Base-by-base conservation (phyloP, 2,888 invertebrate genomes). In the Syritta pipiens region DNA sequence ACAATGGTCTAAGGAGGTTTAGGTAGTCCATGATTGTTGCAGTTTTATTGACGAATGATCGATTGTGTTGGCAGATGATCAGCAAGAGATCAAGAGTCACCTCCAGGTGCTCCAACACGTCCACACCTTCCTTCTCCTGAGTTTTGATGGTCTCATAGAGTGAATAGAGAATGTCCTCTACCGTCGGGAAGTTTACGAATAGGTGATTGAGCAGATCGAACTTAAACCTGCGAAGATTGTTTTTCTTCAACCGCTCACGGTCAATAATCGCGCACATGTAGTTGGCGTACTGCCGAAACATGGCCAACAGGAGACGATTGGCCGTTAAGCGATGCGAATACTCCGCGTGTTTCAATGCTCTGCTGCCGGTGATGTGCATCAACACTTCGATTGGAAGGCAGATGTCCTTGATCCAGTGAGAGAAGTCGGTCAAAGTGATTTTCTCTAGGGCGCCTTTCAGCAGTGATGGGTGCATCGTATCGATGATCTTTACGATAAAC, bases 201-300 rank as follows among this genome's bases (percentile, higher is more conserved):
- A 89, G 81, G 76, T 89, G 88, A 82, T 89, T 86, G 5, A 89
- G 82, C 9, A 89, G 81, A 4, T 89, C 89, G 40, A 89, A 89
- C 62, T 86, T 87, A 12, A 89, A 88, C 7, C 85, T 85, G 3
- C 87, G 84, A 68, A 89, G 69, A 0, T 87, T 85, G 68, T 86
- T 86, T 1, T 84, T 83, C 22, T 85, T 86, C 7, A 83, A 81
- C 28, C 86, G 83, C 59, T 89, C 89, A 0, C 86, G 84, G 2
- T 84, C 75, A 0, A 82, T 81, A 1, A 89, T 84, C 2, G 84
- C 84, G 0, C 76, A 24, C 71, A 89, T 83, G 77, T 89, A 90
- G 55, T 86, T 86, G 67, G 85, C 85, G 57, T 89, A 85, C 82
- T 90, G 89, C 9, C 83, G 83, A 62, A 90, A 85, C 90, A 91